Evolutionary conservation across 2,113 vertebrate genomes (phyloP).

Genomic region (Hepsetus odoe): DNA sequence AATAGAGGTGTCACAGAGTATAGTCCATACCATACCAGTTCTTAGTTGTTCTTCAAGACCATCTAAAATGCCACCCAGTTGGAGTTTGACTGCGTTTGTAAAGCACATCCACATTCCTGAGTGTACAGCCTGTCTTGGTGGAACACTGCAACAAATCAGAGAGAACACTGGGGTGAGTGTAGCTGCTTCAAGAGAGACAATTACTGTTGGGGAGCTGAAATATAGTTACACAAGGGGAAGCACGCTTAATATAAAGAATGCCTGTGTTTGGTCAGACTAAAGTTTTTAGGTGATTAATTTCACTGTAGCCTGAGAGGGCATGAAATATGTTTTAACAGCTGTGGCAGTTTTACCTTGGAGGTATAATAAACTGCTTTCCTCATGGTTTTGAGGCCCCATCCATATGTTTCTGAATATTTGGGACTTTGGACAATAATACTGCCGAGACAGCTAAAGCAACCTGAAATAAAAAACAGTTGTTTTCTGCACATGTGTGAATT

Average conservation of each 20-base stretch:
- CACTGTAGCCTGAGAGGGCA: neutral
- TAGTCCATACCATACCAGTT: neutral
- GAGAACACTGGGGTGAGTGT: neutral
- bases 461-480: no score
- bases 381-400: neutral
- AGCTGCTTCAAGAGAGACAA: neutral
- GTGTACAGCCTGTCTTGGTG: constrained; percentile 37
- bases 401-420: no score
- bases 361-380: neutral
- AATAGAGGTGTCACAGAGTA: constrained; percentile 24
- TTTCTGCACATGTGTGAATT: no score
- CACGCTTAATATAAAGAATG: constrained; percentile 10
- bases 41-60: constrained; percentile 6
- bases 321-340: neutral
- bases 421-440: no score
- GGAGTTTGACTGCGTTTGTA: constrained; percentile 30
- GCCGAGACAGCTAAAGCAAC: no score
- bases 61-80: constrained; percentile 41
- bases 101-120: constrained; percentile 33
- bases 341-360: neutral
- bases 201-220: neutral
- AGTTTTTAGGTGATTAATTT: neutral
- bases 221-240: neutral
- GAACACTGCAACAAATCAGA: constrained; percentile 7
- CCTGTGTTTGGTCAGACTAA: neutral